Conservation (phyloP, 2,888 invertebrate genomes). For the Drosophila bunnanda region DNA sequence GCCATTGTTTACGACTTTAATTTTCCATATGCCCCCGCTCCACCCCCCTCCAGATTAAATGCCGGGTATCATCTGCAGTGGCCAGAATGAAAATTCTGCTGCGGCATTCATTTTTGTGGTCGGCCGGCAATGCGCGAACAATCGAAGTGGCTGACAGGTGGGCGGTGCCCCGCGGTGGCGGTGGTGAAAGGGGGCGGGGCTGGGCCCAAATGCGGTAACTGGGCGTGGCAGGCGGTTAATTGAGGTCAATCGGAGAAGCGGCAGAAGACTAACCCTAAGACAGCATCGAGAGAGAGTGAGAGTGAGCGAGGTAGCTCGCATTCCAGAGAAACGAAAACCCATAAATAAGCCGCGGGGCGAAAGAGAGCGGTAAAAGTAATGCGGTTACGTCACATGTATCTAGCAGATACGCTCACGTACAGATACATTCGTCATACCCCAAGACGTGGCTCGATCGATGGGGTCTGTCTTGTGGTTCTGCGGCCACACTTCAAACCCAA, state of each 20-base stretch:
- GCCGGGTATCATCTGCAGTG: slow-evolving; percentile 4
- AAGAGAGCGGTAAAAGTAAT: slow-evolving; percentile 45
- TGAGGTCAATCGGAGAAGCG: slow-evolving; percentile 41
- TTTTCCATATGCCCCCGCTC: slow-evolving; percentile 23
- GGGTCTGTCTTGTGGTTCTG: neutral
- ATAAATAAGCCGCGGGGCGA: slow-evolving; percentile 47
- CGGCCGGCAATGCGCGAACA: slow-evolving; percentile 22
- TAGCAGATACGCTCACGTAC: slow-evolving; percentile 37
- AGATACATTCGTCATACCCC: neutral
- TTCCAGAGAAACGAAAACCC: slow-evolving; percentile 53
- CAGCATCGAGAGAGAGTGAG: slow-evolving; percentile 6
- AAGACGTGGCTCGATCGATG: slow-evolving; percentile 11
- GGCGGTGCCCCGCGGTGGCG: slow-evolving; percentile 3
- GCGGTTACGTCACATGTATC: slow-evolving; percentile 54
- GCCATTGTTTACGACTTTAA: slow-evolving; percentile 35
- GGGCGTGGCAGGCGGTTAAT: slow-evolving; percentile 47
- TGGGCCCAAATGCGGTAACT: slow-evolving; percentile 21
- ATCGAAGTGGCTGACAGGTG: slow-evolving; percentile 19
- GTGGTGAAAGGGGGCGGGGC: slow-evolving; percentile 7
- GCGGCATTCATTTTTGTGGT: slow-evolving; percentile 43
- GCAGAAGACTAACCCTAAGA: slow-evolving; percentile 37
- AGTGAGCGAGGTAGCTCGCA: slow-evolving; percentile 25
- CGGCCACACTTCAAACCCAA: neutral
- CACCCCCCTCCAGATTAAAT: neutral
- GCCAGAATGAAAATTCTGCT: slow-evolving; percentile 29